Percentiles rank a stretch among this genome's conserved stretches.
These are phyloP conservation scores for Belgica antarctica DNA, from an alignment of 2,888 invertebrate genomes.

Conservation along the genomic window DNA sequence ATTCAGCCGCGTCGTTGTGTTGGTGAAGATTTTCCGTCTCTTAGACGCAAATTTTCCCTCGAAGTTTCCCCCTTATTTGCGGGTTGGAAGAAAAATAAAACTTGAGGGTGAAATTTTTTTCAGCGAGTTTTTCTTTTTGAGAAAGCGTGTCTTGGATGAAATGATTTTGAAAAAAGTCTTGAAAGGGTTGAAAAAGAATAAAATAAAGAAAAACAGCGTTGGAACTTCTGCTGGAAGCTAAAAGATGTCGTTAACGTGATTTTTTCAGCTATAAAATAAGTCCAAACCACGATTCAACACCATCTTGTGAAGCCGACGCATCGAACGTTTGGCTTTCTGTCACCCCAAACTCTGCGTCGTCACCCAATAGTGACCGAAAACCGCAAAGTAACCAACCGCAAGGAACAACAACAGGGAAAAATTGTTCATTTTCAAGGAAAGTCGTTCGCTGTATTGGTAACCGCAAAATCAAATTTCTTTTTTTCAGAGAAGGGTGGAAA, in stretches of 20 bases:
- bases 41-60: background rate
- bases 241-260: slow-evolving; percentile 7
- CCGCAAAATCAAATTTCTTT: slow-evolving; percentile 19
- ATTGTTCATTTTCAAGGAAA: background rate
- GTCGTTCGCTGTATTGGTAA: slow-evolving; percentile 35
- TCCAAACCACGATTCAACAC: background rate
- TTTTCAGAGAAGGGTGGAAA: slow-evolving; percentile 25
- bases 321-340: background rate
- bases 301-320: background rate
- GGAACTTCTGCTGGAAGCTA: background rate
- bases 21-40: slow-evolving; percentile 32
- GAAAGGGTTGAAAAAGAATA: background rate
- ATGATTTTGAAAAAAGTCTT: slow-evolving; percentile 9
- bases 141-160: slow-evolving; percentile 20
- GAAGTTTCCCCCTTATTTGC: background rate
- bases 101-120: background rate
- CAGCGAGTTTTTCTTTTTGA: background rate
- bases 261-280: background rate
- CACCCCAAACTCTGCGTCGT: background rate
- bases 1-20: slow-evolving; percentile 20
- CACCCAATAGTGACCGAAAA: slow-evolving; percentile 32
- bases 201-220: background rate
- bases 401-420: slow-evolving; percentile 17
- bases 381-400: slow-evolving; percentile 43
- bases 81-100: slow-evolving; percentile 2